Percentiles rank a stretch among this genome's conserved stretches.
phyloP scores from a whole-genome alignment of 2,888 invertebrate genomes.

The Tetanocera ferruginea region DNA sequence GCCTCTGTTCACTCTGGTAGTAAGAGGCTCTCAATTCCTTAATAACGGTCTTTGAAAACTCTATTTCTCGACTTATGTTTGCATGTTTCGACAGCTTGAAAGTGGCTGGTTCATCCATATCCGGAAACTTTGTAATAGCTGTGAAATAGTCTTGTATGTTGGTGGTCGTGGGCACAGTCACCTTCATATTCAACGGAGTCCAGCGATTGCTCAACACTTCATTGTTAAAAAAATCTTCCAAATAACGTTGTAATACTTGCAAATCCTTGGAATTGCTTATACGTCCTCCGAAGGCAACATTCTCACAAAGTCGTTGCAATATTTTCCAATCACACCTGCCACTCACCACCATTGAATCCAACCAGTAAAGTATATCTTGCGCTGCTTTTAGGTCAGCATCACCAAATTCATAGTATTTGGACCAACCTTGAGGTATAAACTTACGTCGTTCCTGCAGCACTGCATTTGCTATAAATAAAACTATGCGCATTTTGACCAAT shows the following conservation, averaged over 20 bases:
- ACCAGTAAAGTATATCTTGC: constrained; percentile 72
- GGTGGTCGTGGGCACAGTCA: constrained; percentile 62
- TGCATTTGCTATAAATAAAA: constrained; percentile 90
- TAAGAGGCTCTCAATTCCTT: constrained; percentile 60
- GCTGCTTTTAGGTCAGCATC: constrained; percentile 85
- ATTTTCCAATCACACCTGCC: constrained; percentile 77
- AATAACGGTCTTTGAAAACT: constrained; percentile 61
- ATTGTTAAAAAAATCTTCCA: constrained; percentile 75
- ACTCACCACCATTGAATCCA: constrained; percentile 56
- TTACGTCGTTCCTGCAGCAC: constrained; percentile 91
- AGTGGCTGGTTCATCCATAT: constrained; percentile 64
- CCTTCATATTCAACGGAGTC: constrained; percentile 72
- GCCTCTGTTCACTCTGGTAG: constrained; percentile 48
- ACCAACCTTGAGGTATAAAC: constrained; percentile 94
- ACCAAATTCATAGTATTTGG: constrained; percentile 89
- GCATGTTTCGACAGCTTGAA: constrained; percentile 67
- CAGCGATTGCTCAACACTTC: constrained; percentile 75
- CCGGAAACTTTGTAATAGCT: constrained; percentile 63
- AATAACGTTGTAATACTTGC: constrained; percentile 69
- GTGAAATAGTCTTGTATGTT: constrained; percentile 66
- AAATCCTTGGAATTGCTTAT: constrained; percentile 84
- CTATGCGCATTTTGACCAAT: constrained; percentile 77
- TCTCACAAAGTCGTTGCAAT: constrained; percentile 81
- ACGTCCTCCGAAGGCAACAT: constrained; percentile 88
- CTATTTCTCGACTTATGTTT: constrained; percentile 63